Percentiles rank a stretch among this genome's conserved stretches.
Conservation (phyloP, 2,888 invertebrate species). For the Hydraecia micacea region DNA sequence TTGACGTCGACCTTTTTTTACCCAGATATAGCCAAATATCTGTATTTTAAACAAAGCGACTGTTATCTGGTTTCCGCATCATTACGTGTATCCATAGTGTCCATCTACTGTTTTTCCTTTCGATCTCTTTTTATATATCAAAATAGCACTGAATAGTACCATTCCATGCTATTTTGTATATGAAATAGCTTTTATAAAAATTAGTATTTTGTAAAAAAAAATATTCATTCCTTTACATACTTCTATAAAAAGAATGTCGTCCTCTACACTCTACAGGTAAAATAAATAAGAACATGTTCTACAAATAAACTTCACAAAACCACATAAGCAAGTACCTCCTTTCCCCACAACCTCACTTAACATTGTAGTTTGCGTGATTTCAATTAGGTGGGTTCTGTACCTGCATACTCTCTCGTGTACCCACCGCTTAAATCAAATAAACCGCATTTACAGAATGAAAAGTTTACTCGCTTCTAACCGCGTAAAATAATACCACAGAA, state of each 20-base stretch:
- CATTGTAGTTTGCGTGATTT: slow-evolving; percentile 72
- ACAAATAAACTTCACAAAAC: slow-evolving; percentile 25
- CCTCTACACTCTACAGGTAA: slow-evolving; percentile 10
- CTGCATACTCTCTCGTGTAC: slow-evolving; percentile 55
- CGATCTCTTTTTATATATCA: too few relatives aligned
- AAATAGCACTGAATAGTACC: too few relatives aligned
- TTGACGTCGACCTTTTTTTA: background rate
- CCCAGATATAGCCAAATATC: background rate
- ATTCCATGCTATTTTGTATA: background rate
- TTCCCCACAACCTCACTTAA: slow-evolving; percentile 62
- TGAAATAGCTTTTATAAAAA: background rate
- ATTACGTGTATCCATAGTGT: slow-evolving; percentile 6
- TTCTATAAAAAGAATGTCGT: background rate
- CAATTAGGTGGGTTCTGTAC: slow-evolving; percentile 68
- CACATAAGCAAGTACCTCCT: slow-evolving; percentile 39
- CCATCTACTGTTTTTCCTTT: background rate
- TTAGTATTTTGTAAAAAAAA: background rate
- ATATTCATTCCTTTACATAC: background rate
- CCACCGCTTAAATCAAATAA: slow-evolving; percentile 76
- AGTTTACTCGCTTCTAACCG: slow-evolving; percentile 76
- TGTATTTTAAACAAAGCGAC: background rate
- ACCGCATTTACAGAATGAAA: slow-evolving; percentile 78
- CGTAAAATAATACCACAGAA: slow-evolving; percentile 78
- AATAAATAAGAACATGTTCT: slow-evolving; percentile 20
- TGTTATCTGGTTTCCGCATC: slow-evolving; percentile 17